Percentiles rank a stretch among this genome's conserved stretches.
Conservation (phyloP, 2,113 vertebrate genomes). For the Collichthys lucidus region DNA sequence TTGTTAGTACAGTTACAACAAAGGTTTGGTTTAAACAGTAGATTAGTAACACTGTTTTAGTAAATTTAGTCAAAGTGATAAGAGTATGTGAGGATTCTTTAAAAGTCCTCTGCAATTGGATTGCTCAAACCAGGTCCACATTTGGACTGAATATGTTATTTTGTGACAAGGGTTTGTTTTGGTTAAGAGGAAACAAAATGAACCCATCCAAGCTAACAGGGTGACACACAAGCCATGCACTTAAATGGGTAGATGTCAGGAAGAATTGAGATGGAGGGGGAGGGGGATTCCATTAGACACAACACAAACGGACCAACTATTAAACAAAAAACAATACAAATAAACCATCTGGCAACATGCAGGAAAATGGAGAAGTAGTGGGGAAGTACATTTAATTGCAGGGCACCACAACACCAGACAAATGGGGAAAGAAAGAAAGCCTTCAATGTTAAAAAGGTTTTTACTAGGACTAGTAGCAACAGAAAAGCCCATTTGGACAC, state of each 20-base stretch:
- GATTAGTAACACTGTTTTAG: constrained; percentile 85
- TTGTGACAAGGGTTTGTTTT: constrained; percentile 76
- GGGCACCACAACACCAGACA: constrained; percentile 63
- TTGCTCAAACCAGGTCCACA: constrained; percentile 80
- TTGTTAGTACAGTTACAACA: constrained; percentile 90
- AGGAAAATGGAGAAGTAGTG: constrained; percentile 30
- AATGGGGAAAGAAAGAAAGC: constrained; percentile 47
- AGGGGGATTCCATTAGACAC: constrained; percentile 50
- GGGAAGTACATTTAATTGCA: constrained; percentile 25
- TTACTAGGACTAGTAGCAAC: constrained; percentile 50
- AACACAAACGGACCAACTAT: constrained; percentile 61
- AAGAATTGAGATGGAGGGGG: neutral
- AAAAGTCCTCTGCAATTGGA: constrained; percentile 82
- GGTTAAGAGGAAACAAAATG: constrained; percentile 79
- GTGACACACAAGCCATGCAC: constrained; percentile 83
- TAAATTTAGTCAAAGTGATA: constrained; percentile 78
- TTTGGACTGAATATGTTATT: constrained; percentile 77
- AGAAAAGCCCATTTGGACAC: constrained; percentile 41
- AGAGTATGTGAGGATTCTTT: constrained; percentile 71
- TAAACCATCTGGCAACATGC: constrained; percentile 57
- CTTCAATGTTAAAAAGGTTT: constrained; percentile 33
- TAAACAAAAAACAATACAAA: constrained; percentile 19
- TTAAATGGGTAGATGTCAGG: constrained; percentile 50
- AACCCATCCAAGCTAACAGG: constrained; percentile 77
- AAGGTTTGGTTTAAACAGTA: constrained; percentile 83